phyloP scores from a whole-genome alignment of 2,113 vertebrate genomes.

The Cnemophilus loriae region DNA sequence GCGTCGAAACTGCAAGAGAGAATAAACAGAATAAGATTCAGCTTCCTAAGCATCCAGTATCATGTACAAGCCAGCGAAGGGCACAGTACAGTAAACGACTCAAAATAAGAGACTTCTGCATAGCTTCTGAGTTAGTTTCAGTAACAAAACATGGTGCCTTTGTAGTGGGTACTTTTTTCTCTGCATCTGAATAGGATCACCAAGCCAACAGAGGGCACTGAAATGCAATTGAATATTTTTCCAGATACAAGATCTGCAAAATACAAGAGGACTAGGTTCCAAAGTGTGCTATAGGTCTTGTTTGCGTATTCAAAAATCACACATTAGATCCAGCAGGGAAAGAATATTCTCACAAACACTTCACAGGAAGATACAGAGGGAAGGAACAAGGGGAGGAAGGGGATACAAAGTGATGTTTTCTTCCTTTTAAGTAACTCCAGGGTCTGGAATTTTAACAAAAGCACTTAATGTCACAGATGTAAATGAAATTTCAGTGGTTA shows the following conservation, averaged over 20 bases:
- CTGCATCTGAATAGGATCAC: neutral
- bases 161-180: neutral
- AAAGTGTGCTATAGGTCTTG: neutral
- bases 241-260: neutral
- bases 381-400: neutral
- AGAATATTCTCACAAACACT: neutral
- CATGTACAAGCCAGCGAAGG: neutral
- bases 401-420: neutral
- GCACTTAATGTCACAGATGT: neutral
- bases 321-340: neutral
- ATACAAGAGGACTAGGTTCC: neutral
- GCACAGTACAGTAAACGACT: neutral
- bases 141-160: neutral
- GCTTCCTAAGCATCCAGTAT: neutral
- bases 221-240: neutral
- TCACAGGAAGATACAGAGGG: neutral
- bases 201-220: neutral
- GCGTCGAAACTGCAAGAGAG: constrained; percentile 78
- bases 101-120: neutral
- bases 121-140: neutral
- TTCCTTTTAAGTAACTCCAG: neutral
- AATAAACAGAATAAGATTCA: neutral
- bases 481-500: neutral
- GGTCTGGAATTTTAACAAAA: neutral
- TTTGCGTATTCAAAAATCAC: neutral